Evolutionary conservation across 2,888 invertebrate species (phyloP), one percentile per base, ranked within the genome.

Genomic region (Ophion slaviceki): DNA sequence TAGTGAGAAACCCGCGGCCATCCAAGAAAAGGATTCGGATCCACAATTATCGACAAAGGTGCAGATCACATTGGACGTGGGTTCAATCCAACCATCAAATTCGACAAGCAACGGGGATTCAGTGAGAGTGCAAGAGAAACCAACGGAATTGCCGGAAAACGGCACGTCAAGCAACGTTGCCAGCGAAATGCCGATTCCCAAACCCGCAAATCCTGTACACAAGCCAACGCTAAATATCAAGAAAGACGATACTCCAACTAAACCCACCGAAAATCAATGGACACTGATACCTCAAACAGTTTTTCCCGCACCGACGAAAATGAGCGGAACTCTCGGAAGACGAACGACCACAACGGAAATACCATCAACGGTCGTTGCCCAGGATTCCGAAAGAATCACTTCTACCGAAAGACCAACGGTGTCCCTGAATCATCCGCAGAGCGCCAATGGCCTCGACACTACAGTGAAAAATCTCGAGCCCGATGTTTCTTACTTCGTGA

Each of bases 401-500:
- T 62, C 86, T 6, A 79, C 79, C 40, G 78, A 78, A 72, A 88
- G 91, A 10, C 86, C 88, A 7, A 95, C 95, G 2, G 95, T 95
- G 40, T 95, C 95, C 0, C 92, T 95, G 6, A 95, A 95, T 87
- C 95, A 95, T 76, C 96, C 94, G 0, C 93, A 93, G 36, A 94
- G 93, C 68, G 93, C 92, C 10, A 92, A 96, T 88, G 97, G 97
- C 0, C 94, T 98, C 36, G 98, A 98, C 92, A 97, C 96, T 2
- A 98, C 97, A 36, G 96, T 96, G 0, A 95, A 95, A 76, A 94
- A 95, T 89, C 95, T 98, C 45, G 96, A 96, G 82, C 96, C 96
- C 84, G 98, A 98, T 92, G 95, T 98, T 47, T 95, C 96, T n/a
- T 95, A 96, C 81, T 98, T 98, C 92, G 95, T 97, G 0, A 96